Evolutionary conservation across 2,113 vertebrate species (phyloP).

Genomic region (Sigmodon hispidus): DNA sequence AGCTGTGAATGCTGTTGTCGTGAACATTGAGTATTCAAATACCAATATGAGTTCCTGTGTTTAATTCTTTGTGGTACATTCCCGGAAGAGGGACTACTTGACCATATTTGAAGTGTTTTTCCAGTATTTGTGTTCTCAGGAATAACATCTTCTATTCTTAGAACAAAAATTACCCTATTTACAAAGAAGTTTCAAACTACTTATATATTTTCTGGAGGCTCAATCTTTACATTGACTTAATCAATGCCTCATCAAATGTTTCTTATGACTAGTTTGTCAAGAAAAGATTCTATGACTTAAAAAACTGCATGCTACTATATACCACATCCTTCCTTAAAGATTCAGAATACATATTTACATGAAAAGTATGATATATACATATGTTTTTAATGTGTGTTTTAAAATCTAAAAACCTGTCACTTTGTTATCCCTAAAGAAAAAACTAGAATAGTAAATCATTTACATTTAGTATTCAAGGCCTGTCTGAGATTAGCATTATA

Average conservation of each 20-base stretch:
- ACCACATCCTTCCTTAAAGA: not conserved
- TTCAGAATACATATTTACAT: not conserved
- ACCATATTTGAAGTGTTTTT: not conserved
- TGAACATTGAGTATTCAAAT: not conserved
- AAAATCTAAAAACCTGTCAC: conserved; percentile 13
- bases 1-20: not conserved
- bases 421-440: conserved; percentile 48
- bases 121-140: not conserved
- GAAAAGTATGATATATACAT: not conserved
- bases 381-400: not conserved
- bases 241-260: not conserved
- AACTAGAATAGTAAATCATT: not conserved
- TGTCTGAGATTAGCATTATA: conserved; percentile 44
- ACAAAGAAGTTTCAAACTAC: not conserved
- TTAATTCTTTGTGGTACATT: not conserved
- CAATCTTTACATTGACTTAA: not conserved
- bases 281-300: conserved; percentile 1
- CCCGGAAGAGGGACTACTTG: not conserved
- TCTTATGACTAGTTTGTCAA: not conserved
- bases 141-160: conserved; percentile 11
- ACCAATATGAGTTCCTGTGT: not conserved
- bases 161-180: not conserved
- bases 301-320: not conserved
- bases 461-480: not conserved
- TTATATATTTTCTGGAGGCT: not conserved